Evolutionary conservation across 1,140 invertebrate genomes (phyloP).

Genomic region (Scaptodrosophila lebanonensis): DNA sequence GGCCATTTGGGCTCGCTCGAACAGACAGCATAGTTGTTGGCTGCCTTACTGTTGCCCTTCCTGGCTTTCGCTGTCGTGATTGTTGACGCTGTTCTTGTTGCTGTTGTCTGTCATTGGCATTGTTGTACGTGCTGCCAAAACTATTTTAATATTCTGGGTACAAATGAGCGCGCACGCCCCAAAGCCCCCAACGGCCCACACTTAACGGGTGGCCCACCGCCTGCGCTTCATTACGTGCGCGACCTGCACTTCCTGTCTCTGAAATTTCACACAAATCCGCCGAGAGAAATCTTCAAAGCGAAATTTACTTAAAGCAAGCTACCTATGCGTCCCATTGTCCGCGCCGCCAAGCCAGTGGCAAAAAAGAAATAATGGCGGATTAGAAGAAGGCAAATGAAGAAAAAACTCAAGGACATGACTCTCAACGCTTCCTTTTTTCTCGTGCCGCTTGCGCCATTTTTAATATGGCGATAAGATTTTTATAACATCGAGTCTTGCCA

Average conservation of each 20-base stretch:
- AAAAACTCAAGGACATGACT: too few species aligned
- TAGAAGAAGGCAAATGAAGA: too few species aligned
- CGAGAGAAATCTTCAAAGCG: slow-evolving; percentile 15
- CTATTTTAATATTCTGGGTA: slow-evolving; percentile 44
- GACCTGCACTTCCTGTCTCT: too few species aligned
- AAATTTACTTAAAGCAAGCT: slow-evolving; percentile 16
- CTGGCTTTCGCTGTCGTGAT: not conserved
- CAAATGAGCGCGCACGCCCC: slow-evolving; percentile 16
- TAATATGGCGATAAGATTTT: slow-evolving; percentile 22
- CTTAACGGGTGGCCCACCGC: slow-evolving; percentile 1
- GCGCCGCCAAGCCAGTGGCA: not conserved
- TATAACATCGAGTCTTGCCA: slow-evolving; percentile 2
- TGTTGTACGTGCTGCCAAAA: slow-evolving; percentile 42
- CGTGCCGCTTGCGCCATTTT: too few species aligned
- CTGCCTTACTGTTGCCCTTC: slow-evolving; percentile 18
- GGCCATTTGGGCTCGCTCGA: slow-evolving; percentile 23
- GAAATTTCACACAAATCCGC: not conserved
- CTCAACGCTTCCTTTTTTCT: not conserved
- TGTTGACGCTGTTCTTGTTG: not conserved
- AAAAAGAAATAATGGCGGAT: not conserved
- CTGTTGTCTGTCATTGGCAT: slow-evolving; percentile 17
- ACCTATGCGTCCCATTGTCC: not conserved
- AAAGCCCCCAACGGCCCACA: not conserved
- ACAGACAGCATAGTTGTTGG: slow-evolving; percentile 29
- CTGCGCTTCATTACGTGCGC: slow-evolving; percentile 7